These are phyloP conservation scores for Phyllostomus discolor DNA, from an alignment of 2,113 vertebrate species.

Conservation along the genomic window DNA sequence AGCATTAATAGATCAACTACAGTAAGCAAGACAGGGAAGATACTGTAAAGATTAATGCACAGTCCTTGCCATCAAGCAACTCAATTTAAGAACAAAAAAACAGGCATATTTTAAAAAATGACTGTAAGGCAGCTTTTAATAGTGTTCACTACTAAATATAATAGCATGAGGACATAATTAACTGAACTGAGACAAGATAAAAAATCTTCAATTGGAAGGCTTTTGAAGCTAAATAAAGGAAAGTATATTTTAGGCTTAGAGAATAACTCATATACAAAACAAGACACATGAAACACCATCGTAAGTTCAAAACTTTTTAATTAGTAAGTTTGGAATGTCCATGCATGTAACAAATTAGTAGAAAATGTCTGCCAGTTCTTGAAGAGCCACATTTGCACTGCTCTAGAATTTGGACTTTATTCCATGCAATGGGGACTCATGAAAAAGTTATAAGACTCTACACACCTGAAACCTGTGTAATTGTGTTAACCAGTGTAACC, in stretches of 20 bases:
- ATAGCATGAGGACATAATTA: background rate
- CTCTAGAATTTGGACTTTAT: background rate
- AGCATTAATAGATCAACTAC: background rate
- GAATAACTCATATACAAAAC: background rate
- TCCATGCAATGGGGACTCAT: background rate
- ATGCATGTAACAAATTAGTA: background rate
- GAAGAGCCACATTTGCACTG: background rate
- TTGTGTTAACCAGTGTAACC: too few relatives aligned
- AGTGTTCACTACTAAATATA: slow-evolving; percentile 20
- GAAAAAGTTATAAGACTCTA: background rate
- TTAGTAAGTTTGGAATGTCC: background rate
- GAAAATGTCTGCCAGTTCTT: background rate
- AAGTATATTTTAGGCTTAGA: background rate
- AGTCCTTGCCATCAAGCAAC: background rate
- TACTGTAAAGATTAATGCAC: background rate
- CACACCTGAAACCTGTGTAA: too few relatives aligned
- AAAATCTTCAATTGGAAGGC: background rate
- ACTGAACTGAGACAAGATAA: background rate
- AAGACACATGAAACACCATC: background rate
- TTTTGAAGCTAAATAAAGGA: background rate
- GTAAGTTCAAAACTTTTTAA: background rate
- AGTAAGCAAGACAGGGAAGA: background rate
- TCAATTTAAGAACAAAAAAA: background rate
- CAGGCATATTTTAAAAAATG: background rate
- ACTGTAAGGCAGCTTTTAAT: background rate